Evolutionary conservation across 2,797 vertebrate genomes (phyloP).

Genomic region (Petrocephalus sullivani): DNA sequence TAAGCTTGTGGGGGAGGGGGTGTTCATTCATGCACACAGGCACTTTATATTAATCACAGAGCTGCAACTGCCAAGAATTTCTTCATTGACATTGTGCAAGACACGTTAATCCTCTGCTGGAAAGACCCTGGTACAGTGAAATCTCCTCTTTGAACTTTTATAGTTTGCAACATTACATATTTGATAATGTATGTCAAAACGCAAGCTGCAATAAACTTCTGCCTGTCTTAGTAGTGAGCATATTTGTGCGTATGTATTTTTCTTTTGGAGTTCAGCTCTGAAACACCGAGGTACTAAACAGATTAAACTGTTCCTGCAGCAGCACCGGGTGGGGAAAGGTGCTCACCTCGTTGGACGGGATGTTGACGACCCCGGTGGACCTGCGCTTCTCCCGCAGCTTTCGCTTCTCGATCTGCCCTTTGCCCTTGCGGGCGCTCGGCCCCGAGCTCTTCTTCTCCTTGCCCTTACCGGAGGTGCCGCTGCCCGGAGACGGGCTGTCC

Average conservation of each 20-base stretch:
- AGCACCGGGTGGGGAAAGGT: not conserved
- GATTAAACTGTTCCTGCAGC: not conserved
- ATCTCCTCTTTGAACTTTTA: not conserved
- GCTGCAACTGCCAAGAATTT: not conserved
- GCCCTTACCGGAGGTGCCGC: conserved; percentile 47
- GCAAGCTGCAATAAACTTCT: not conserved
- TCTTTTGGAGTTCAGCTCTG: not conserved
- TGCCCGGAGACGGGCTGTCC: conserved; percentile 53
- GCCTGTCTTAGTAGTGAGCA: not conserved
- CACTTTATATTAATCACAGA: not conserved
- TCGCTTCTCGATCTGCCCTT: conserved; percentile 94
- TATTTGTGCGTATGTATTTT: not conserved
- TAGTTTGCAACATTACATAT: not conserved
- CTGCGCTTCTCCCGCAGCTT: conserved; percentile 91
- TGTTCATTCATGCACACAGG: not conserved
- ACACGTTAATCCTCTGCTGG: too few species aligned
- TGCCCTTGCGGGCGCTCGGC: conserved; percentile 88
- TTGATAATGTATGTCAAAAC: not conserved
- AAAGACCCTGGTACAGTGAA: too few species aligned
- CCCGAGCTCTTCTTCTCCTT: conserved; percentile 77
- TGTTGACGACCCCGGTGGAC: conserved; percentile 92
- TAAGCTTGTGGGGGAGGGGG: not conserved
- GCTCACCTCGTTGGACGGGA: conserved; percentile 84
- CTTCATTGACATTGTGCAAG: not conserved
- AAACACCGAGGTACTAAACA: not conserved